These are phyloP conservation scores for Corvus moneduloides DNA, from an alignment of 2,113 vertebrate genomes.

Conservation along the genomic window DNA sequence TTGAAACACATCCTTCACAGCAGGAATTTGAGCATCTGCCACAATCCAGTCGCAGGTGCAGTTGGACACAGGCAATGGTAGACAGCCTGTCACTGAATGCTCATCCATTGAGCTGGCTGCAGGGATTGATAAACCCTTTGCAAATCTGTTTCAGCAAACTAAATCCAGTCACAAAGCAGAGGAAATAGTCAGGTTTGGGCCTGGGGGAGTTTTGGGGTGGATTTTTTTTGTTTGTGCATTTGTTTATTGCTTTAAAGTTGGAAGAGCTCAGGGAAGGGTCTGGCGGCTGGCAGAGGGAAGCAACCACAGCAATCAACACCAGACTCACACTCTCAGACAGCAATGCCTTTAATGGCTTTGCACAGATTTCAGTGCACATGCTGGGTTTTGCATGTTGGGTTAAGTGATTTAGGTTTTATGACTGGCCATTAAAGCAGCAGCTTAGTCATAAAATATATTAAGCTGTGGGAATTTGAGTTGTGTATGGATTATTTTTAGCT, in stretches of 20 bases:
- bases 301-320: rapidly evolving
- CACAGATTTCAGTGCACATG: background rate
- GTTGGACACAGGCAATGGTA: rapidly evolving
- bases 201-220: background rate
- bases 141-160: background rate
- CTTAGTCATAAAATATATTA: background rate
- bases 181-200: background rate
- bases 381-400: background rate
- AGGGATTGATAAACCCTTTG: background rate
- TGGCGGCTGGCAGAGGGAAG: background rate
- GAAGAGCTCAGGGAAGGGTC: background rate
- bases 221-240: background rate
- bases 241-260: background rate
- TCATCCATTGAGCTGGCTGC: rapidly evolving
- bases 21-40: background rate
- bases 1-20: background rate
- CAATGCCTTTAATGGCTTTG: background rate
- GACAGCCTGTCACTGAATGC: rapidly evolving
- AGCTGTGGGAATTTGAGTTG: background rate
- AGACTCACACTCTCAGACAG: background rate
- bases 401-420: background rate
- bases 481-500: background rate
- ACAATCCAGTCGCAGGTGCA: background rate
- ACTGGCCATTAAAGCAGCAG: background rate
- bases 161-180: background rate